Conservation (phyloP, 2,797 vertebrate genomes). For the Chanos chanos region DNA sequence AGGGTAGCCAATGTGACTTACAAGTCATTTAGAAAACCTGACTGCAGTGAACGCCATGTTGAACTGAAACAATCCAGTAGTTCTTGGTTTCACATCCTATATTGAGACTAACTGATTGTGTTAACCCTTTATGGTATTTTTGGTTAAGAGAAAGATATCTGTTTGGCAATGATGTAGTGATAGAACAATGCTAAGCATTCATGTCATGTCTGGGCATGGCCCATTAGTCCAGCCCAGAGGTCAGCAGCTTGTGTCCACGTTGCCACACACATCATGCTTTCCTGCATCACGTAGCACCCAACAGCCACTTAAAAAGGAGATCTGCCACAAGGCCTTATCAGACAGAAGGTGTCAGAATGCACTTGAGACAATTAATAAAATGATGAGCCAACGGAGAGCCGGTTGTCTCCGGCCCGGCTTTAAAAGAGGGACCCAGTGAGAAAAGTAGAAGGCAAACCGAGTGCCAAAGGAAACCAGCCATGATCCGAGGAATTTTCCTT, state of each 20-base stretch:
- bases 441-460: constrained; percentile 11
- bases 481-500: constrained; percentile 63
- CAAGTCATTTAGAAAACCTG: no score
- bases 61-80: no score
- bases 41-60: no score
- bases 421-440: constrained; percentile 56
- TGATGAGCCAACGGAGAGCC: constrained; percentile 58
- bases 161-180: constrained; percentile 16
- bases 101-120: no score
- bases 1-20: no score
- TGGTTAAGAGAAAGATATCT: constrained; percentile 1
- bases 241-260: constrained; percentile 51
- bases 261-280: constrained; percentile 30
- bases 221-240: constrained; percentile 67
- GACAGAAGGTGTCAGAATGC: constrained; percentile 77
- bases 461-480: constrained; percentile 49
- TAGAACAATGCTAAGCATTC: constrained; percentile 48
- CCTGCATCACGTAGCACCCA: constrained; percentile 56
- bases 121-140: no score
- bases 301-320: constrained; percentile 79
- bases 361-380: constrained; percentile 68
- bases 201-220: constrained; percentile 59
- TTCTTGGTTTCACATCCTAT: no score
- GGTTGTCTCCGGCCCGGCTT: constrained; percentile 48
- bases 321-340: constrained; percentile 70